Evolutionary conservation across 2,888 invertebrate species (phyloP).

Genomic region (Parapristionchus giblindavisi): DNA sequence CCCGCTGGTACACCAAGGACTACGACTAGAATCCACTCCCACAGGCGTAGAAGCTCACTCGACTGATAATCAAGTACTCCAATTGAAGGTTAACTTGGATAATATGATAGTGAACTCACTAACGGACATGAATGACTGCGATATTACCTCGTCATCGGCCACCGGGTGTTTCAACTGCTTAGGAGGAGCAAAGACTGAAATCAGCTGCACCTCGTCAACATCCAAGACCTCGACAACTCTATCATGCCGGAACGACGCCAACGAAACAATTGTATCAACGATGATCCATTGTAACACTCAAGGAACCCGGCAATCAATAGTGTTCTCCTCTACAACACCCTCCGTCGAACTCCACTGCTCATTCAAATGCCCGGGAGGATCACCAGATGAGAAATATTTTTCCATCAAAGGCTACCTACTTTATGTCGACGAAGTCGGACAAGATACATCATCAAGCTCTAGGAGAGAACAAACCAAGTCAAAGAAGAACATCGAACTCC

Average conservation of each 20-base stretch:
- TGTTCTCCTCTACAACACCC: not conserved
- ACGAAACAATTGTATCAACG: not conserved
- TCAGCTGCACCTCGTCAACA: not conserved
- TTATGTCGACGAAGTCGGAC: too few species aligned
- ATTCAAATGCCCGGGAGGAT: not conserved
- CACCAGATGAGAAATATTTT: too few species aligned
- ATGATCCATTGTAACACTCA: not conserved
- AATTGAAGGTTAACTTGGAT: not conserved
- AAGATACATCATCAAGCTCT: too few species aligned
- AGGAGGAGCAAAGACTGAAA: not conserved
- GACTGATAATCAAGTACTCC: not conserved
- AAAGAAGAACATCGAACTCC: too few species aligned
- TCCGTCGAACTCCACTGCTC: not conserved
- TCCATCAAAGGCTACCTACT: too few species aligned
- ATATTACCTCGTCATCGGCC: not conserved
- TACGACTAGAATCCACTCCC: not conserved
- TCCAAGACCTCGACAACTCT: not conserved
- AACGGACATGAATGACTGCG: too few species aligned
- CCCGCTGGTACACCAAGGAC: not conserved
- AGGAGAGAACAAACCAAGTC: too few species aligned
- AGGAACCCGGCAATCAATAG: not conserved
- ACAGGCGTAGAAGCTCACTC: not conserved
- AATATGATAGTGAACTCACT: too few species aligned
- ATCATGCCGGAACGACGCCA: not conserved
- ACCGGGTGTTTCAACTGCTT: not conserved